Evolutionary conservation across 1,140 invertebrate genomes (phyloP), one percentile per base, ranked within the genome.

Genomic region (Dendroctonus ponderosae): DNA sequence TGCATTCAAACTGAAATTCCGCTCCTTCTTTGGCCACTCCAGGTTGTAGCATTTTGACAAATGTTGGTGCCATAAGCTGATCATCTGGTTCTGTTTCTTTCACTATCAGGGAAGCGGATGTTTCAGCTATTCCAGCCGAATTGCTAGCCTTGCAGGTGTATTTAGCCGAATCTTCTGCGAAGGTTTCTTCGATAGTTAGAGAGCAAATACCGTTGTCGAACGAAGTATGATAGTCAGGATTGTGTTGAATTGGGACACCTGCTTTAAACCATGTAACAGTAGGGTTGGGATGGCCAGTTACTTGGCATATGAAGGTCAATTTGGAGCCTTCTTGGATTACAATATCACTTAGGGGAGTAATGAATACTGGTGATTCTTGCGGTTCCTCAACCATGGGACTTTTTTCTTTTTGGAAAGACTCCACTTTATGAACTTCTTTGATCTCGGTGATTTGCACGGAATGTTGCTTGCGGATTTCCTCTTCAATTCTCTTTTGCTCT

Each of bases 91-190:
- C 83, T 43, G 83, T 83, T 78, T 91, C 89, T 83, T 89, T 90
- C 0, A 96, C 91, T 41, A 82, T 86, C 8, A 96, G 80, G 38
- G 81, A 84, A 9, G 90, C 91, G 54, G 83, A 85, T 0, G 89
- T 91, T 78, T 92, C 89, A 0, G 85, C 85, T 39, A 79, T 78
- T n/a, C 91, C 92, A 52, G 81, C 81, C 8, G 79, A 77, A 77
- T 92, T 94, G 5, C 78, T 83, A 26, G 89, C 90, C 70, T 82
- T 84, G 67, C 91, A 91, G 1, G 85, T 90, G 73, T 92, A 95
- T 43, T 81, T 82, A 0, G 89, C 91, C 2, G 90, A 89, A 78
- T 95, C 92, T 78, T 93, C 91, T 7, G 87, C 84, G 71, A 93
- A 92, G 7, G 86, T 87, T 74, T 89, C 84, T 71, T 82, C 82